These are phyloP conservation scores for Neosilurus hyrtlii DNA, from an alignment of 2,797 vertebrate genomes.

Conservation along the genomic window DNA sequence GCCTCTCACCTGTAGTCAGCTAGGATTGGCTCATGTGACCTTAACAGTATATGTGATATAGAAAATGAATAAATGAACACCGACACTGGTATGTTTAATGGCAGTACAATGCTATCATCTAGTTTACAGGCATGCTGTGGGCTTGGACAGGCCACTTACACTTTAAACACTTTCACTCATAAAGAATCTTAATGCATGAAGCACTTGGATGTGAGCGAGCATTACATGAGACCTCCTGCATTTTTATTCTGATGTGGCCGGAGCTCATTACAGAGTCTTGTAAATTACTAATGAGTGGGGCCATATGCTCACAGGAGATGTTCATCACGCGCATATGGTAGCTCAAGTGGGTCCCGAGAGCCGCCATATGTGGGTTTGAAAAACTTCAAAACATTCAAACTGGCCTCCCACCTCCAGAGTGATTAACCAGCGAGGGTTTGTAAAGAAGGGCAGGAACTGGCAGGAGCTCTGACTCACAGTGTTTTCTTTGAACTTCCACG, in stretches of 20 bases:
- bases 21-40: too few species aligned
- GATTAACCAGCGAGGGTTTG: slow-evolving; percentile 6
- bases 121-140: background rate
- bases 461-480: background rate
- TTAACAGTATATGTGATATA: too few species aligned
- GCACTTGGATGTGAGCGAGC: background rate
- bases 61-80: too few species aligned
- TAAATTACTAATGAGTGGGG: slow-evolving; percentile 17
- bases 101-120: too few species aligned
- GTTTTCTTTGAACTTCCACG: background rate
- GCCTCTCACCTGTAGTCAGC: too few species aligned
- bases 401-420: slow-evolving; percentile 5
- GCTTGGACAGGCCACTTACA: background rate
- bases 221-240: slow-evolving; percentile 1
- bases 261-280: slow-evolving; percentile 10
- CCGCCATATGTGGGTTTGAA: slow-evolving; percentile 20
- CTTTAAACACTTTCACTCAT: background rate
- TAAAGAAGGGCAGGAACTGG: slow-evolving; percentile 6
- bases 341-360: slow-evolving; percentile 8
- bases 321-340: slow-evolving; percentile 19
- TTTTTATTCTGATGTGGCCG: slow-evolving; percentile 2
- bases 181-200: background rate
- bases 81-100: too few species aligned
- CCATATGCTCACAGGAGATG: slow-evolving; percentile 6
- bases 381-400: slow-evolving; percentile 7